A percentile compares a stretch with the other conserved stretches of the same genome.
These are phyloP conservation scores for Lipophrys pholis DNA, from an alignment of 2,113 vertebrate species.

Conservation along the genomic window DNA sequence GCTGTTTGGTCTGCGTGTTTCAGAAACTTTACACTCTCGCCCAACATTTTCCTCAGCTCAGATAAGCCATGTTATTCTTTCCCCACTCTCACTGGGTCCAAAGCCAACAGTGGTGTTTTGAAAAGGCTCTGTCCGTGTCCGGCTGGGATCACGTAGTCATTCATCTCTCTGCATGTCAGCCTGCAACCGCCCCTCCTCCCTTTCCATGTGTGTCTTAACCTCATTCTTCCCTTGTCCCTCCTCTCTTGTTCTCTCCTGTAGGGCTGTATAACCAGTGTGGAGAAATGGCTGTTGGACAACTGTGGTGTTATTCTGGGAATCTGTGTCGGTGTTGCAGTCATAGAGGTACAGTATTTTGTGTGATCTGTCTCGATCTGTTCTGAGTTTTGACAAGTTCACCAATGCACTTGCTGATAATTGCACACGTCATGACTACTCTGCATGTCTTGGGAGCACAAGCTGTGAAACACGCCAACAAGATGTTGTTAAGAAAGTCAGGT, in stretches of 20 bases:
- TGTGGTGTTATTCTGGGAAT: conserved; percentile 91
- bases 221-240: conserved; percentile 6
- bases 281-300: conserved; percentile 90
- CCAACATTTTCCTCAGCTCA: conserved; percentile 21
- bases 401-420: neutral
- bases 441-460: no score
- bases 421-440: neutral
- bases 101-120: conserved; percentile 67
- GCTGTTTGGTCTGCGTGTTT: conserved; percentile 60
- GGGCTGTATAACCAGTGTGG: conserved; percentile 89
- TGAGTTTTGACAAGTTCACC: conserved; percentile 1
- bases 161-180: conserved; percentile 25
- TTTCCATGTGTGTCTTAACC: conserved; percentile 19
- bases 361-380: conserved; percentile 32
- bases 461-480: no score
- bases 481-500: no score
- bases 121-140: conserved; percentile 68
- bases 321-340: conserved; percentile 87
- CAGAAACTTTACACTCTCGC: conserved; percentile 23
- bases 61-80: conserved; percentile 67
- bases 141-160: conserved; percentile 50
- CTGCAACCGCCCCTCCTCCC: neutral
- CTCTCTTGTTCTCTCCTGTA: conserved; percentile 61
- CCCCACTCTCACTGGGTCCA: conserved; percentile 47
- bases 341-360: conserved; percentile 84